phyloP scores from a whole-genome alignment of 1,140 invertebrate species.

The Cherax destructor region DNA sequence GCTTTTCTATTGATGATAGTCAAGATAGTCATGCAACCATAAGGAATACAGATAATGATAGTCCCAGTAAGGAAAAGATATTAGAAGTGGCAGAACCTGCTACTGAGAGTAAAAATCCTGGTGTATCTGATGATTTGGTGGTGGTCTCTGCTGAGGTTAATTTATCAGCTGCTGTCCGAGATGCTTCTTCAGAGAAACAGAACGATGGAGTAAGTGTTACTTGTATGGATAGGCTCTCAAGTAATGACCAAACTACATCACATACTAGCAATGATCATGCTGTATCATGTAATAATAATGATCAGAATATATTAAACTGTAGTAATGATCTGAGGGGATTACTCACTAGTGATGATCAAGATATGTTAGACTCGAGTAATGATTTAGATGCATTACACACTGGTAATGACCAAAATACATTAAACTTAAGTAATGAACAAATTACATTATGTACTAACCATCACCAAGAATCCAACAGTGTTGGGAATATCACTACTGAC shows the following conservation, averaged over 20 bases:
- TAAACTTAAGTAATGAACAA: no score
- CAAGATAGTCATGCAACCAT: background rate
- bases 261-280: background rate
- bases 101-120: background rate
- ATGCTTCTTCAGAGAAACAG: background rate
- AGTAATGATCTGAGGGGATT: no score
- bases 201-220: background rate
- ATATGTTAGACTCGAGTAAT: no score
- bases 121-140: background rate
- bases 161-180: background rate
- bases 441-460: no score
- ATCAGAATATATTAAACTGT: background rate
- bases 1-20: conserved; percentile 26
- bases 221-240: background rate
- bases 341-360: no score
- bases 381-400: no score
- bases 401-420: no score
- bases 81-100: background rate
- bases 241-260: background rate
- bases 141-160: background rate
- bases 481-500: background rate
- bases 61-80: background rate
- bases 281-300: background rate
- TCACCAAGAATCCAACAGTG: background rate
- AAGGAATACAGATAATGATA: background rate